A percentile compares a stretch with the other conserved stretches of the same genome.
phyloP scores from a whole-genome alignment of 2,888 invertebrate genomes.

The Autographa gamma region DNA sequence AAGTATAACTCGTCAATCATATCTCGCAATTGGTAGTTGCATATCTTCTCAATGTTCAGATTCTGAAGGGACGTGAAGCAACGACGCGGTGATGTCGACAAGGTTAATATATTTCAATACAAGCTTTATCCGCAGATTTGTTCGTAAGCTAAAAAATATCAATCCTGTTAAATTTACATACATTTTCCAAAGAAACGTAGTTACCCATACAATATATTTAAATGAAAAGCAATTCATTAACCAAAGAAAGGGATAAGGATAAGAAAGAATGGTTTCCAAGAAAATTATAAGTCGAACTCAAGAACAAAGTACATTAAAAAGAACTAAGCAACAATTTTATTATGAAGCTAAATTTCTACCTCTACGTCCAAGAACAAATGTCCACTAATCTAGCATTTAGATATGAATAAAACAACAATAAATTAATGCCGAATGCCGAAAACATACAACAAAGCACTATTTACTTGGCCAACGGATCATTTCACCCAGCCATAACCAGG shows the following conservation, averaged over 20 bases:
- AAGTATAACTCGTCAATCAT: background rate
- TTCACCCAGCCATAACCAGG: slow-evolving; percentile 52
- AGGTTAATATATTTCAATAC: slow-evolving; percentile 17
- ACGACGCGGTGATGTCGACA: slow-evolving; percentile 11
- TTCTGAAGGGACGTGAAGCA: slow-evolving; percentile 22
- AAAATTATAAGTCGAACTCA: background rate
- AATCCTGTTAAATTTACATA: no score
- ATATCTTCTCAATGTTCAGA: slow-evolving; percentile 27
- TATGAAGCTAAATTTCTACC: slow-evolving; percentile 5
- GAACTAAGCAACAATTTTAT: background rate
- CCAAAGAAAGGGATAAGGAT: background rate
- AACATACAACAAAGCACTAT: slow-evolving; percentile 15
- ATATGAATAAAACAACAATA: slow-evolving; percentile 21
- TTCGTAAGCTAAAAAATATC: background rate
- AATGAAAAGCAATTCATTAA: no score
- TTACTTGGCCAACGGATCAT: slow-evolving; percentile 43
- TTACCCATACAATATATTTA: no score
- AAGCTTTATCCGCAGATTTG: slow-evolving; percentile 12
- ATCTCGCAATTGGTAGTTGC: slow-evolving; percentile 28
- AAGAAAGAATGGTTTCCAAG: background rate
- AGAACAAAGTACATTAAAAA: no score
- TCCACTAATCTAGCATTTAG: background rate
- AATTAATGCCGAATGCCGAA: slow-evolving; percentile 9
- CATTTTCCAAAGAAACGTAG: no score
- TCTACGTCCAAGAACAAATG: no score